phyloP scores from a whole-genome alignment of 2,888 invertebrate genomes.

The Xanthia togata region DNA sequence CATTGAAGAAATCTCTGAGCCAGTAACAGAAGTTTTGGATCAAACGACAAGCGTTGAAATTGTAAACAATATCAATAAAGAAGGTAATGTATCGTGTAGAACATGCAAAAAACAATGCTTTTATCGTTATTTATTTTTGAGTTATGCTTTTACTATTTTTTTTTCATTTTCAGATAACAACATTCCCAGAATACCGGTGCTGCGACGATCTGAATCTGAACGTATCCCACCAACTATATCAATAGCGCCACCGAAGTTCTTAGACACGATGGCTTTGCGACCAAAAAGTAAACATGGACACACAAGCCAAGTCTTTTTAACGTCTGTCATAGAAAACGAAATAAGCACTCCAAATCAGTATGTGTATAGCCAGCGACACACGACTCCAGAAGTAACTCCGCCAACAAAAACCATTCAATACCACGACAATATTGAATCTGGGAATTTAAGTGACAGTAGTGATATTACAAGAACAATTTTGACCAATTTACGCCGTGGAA shows the following conservation, averaged over 20 bases:
- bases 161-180: constrained; percentile 83
- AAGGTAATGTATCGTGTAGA: constrained; percentile 66
- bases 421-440: constrained; percentile 78
- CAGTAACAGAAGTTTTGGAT: constrained; percentile 49
- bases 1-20: constrained; percentile 66
- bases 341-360: constrained; percentile 66
- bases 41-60: constrained; percentile 49
- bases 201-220: constrained; percentile 88
- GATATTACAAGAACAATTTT: constrained; percentile 85
- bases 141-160: not conserved
- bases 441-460: constrained; percentile 85
- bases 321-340: constrained; percentile 82
- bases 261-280: constrained; percentile 96
- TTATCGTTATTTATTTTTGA: not conserved
- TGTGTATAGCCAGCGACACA: constrained; percentile 55
- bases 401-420: constrained; percentile 26
- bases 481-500: constrained; percentile 82
- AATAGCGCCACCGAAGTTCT: constrained; percentile 91
- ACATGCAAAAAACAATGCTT: not conserved
- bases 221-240: constrained; percentile 81
- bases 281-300: constrained; percentile 91
- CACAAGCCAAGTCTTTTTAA: constrained; percentile 91
- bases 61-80: constrained; percentile 57
- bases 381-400: constrained; percentile 43
- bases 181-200: constrained; percentile 83